phyloP scores from a whole-genome alignment of 2,888 invertebrate species.

The Noctua janthe region DNA sequence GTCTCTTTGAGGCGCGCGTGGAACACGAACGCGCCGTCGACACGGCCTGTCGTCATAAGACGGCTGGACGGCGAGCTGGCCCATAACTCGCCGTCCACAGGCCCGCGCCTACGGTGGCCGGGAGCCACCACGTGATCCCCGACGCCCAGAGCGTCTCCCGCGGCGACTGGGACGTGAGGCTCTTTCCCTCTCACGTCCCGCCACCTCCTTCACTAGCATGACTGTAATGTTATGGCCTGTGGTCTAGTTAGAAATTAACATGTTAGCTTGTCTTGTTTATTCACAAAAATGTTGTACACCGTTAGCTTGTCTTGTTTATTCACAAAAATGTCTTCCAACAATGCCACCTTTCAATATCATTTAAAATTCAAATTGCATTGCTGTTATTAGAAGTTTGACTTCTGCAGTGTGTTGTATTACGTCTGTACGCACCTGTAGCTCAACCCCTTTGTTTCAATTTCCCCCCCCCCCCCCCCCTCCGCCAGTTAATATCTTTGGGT shows the following conservation, averaged over 20 bases:
- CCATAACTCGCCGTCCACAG: no score
- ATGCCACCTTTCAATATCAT: not conserved
- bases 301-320: not conserved
- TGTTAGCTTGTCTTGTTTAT: not conserved
- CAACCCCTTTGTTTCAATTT: conserved; percentile 61
- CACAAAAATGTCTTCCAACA: not conserved
- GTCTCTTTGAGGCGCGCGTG: no score
- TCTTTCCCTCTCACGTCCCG: no score
- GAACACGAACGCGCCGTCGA: no score
- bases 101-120: no score
- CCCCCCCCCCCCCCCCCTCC: conserved; percentile 18
- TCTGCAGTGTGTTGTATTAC: not conserved
- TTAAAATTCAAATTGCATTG: not conserved
- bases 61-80: no score
- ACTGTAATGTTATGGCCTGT: not conserved
- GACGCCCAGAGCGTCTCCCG: no score
- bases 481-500: conserved; percentile 55
- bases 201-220: no score
- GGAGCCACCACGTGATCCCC: no score
- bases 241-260: not conserved
- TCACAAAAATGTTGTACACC: not conserved
- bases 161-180: no score
- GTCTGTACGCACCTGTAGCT: conserved; percentile 62
- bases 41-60: no score
- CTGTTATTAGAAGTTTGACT: not conserved